Base-by-base conservation (phyloP, 2,113 vertebrate species). In the Cottus gobio region DNA sequence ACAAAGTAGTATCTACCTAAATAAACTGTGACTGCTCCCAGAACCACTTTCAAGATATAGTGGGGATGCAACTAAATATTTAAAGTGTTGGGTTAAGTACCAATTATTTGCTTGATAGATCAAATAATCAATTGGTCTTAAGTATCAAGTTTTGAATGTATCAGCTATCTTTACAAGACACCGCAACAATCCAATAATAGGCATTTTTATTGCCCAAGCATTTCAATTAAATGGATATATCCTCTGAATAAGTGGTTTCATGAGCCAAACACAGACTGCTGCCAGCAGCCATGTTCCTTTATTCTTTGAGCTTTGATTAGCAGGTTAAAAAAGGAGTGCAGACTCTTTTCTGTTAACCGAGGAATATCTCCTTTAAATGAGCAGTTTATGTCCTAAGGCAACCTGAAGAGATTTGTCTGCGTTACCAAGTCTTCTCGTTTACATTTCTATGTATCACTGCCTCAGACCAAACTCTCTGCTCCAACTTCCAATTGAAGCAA, bases 291-390 rank as follows among this genome's bases (percentile, higher is more conserved):
- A 64, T 66, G n/a, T 80, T 22, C 5, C 20, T 39, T 63, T 56
- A 13, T 46, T 64, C 24, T 30, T 57, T 15, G 10, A 63, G 65
- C 44, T 70, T 70, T 50, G 64, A 69, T 74, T 63, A 57, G 46
- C 46, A 31, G 37, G 56, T 70, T 57, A 18, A 60, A 54, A 79
- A 20, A 44, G 63, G 37, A 70, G 31, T 24, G 42, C 9, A 31
- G 48, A 22, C 39, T 66, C 44, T 20, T 67, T 66, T 63, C 31
- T 77, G 42, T 72, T 79, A 83, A 52, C 24, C 8, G 20, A 75
- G 48, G 20, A 64, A 72, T 61, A 48, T 69, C 22, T 76, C 66
- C 5, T 58, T 58, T 30, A 73, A 73, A 36, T 63, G 34, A 77
- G 26, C 10, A 15, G 48, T 62, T 48, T 62, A 28, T 74, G n/a